Percentiles rank a stretch among this genome's conserved stretches.
Conservation (phyloP, 2,888 invertebrate genomes). For the Dicranocentrus wangi region DNA sequence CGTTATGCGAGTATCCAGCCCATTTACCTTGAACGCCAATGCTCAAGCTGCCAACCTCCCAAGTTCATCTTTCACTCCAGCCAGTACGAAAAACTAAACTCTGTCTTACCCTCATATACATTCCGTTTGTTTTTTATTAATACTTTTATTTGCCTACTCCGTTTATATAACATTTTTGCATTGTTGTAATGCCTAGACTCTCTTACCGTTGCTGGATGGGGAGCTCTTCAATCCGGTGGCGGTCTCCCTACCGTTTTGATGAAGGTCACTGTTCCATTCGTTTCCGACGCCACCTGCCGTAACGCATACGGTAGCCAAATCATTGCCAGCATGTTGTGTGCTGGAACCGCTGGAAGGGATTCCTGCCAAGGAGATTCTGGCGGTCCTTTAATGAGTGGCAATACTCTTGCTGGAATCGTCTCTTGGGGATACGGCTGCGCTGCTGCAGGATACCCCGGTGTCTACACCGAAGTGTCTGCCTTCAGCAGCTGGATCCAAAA, state of each 20-base stretch:
- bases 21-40: slow-evolving; percentile 62
- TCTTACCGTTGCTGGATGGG: slow-evolving; percentile 53
- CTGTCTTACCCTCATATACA: no score
- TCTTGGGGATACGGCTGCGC: slow-evolving; percentile 6
- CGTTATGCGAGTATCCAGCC: slow-evolving; percentile 63
- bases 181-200: no score
- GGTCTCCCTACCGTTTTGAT: slow-evolving; percentile 57
- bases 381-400: slow-evolving; percentile 60
- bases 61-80: slow-evolving; percentile 16
- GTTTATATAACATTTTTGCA: no score
- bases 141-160: no score
- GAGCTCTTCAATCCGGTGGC: slow-evolving; percentile 67
- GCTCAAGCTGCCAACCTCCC: slow-evolving; percentile 69
- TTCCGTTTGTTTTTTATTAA: not conserved
- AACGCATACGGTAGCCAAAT: slow-evolving; percentile 62
- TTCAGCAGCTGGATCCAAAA: slow-evolving; percentile 63
- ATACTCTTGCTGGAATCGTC: slow-evolving; percentile 43
- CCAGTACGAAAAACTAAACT: not conserved
- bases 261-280: slow-evolving; percentile 71
- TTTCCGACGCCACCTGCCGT: slow-evolving; percentile 65
- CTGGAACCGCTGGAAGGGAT: slow-evolving; percentile 59
- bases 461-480: slow-evolving; percentile 66
- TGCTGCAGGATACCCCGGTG: slow-evolving; percentile 37
- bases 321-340: slow-evolving; percentile 53
- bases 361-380: slow-evolving; percentile 68